Conservation (phyloP, 2,113 vertebrate species). For the Tympanuchus pallidicinctus region DNA sequence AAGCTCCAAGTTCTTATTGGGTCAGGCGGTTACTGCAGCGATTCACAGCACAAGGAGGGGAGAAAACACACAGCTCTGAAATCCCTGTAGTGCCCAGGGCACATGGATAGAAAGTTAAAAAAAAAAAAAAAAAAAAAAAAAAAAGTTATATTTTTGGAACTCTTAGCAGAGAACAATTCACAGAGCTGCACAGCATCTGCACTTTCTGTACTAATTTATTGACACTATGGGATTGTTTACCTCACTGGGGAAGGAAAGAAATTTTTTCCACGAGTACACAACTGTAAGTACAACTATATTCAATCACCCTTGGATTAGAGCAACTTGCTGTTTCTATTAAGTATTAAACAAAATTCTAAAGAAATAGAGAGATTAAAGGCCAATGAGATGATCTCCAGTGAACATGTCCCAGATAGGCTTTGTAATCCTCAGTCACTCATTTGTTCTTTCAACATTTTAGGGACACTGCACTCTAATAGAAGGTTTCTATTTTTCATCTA, state of each 20-base stretch:
- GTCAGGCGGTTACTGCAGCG: not conserved
- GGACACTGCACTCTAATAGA: not conserved
- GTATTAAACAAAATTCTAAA: conserved; percentile 53
- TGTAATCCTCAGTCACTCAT: not conserved
- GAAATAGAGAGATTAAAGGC: conserved; percentile 46
- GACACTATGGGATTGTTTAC: not conserved
- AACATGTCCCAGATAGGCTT: conserved; percentile 4
- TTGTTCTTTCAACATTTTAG: conserved; percentile 43
- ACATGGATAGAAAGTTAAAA: not conserved
- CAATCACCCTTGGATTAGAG: not conserved
- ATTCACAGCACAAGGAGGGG: not conserved
- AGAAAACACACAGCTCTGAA: not conserved
- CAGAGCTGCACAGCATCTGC: not conserved
- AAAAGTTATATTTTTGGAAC: not conserved
- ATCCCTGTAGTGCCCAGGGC: not conserved
- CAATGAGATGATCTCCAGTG: not conserved
- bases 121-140: not conserved
- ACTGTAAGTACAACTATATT: not conserved
- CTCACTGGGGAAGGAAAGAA: not conserved
- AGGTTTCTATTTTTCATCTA: not conserved
- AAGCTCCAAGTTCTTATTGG: not conserved
- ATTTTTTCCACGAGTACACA: not conserved
- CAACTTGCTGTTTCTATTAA: conserved; percentile 23
- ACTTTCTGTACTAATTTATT: not conserved
- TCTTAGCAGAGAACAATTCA: not conserved